Base-by-base conservation (phyloP, 1,140 invertebrate genomes). In the Neodiprion fabricii region DNA sequence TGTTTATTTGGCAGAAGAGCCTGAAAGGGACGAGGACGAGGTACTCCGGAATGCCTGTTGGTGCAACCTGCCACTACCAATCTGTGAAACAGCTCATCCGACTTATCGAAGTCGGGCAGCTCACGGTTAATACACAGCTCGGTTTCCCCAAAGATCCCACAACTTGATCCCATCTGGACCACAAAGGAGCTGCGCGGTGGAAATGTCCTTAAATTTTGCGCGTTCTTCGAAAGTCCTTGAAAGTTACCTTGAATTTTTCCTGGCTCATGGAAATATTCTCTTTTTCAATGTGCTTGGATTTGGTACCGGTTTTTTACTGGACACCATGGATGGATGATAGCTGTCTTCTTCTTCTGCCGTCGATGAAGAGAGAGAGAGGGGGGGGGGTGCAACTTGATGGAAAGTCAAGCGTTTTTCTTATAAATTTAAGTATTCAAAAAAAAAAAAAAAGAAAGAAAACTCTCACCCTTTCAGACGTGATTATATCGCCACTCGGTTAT, bases 351-450 rank as follows among this genome's bases (percentile, higher is more conserved):
- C 28, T 40, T 1, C 28, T 40, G 28, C 28, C 5, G 28, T 40
- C 28, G 28, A 40, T 40, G 48, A 70, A 71, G 40, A 47, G 67
- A 23, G 67, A 12, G 17, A 12, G 40, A 48, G n/a, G 61, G 67
- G n/a, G 67, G 9, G 67, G 17, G 23, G 23, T 65, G 23, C 50
- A 75, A 75, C 50, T 74, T 71, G 68, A 21, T 14, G 61, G 61
- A 21, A n/a, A 21, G 61, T 40, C 28, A 4, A 40, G 28, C 1
- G 28, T 40, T 40, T 40, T 40, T 40, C 28, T 40, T 40, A 40
- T 5, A 5, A 40, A 40, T 40, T 40, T 40, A 40, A 40, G 28
- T 40, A 40, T 40, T 40, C 5, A 5, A 40, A 5, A 40, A 40
- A 4, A 40, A 40, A 5, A 28, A 28, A 28, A 17, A 17, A 17